Conservation (phyloP, 2,888 invertebrate genomes). For the Himalopsyche tibetana region DNA sequence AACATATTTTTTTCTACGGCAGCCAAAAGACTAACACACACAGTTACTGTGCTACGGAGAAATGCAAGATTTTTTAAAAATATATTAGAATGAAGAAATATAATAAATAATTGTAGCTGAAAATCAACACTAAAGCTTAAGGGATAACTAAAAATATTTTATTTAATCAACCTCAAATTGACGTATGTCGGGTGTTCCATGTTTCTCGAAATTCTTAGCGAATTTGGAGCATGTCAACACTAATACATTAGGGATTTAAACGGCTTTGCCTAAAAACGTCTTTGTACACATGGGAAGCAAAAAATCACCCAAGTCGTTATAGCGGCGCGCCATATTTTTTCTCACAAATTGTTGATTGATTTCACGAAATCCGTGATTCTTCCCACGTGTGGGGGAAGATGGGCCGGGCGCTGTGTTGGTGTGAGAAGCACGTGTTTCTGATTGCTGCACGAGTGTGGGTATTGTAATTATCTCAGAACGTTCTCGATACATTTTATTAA, state of each 20-base stretch:
- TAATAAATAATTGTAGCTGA: too few relatives aligned
- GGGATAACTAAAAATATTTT: too few relatives aligned
- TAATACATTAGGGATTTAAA: background rate
- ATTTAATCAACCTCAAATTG: background rate
- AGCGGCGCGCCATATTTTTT: constrained; percentile 28
- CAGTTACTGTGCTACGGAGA: too few relatives aligned
- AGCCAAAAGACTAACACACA: too few relatives aligned
- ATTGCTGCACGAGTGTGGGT: constrained; percentile 36
- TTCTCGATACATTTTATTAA: background rate
- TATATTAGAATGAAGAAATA: too few relatives aligned
- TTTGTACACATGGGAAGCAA: constrained; percentile 26
- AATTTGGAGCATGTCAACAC: background rate
- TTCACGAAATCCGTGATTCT: constrained; percentile 47
- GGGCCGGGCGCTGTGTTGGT: constrained; percentile 47
- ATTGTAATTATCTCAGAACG: background rate
- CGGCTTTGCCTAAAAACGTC: background rate
- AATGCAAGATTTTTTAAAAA: too few relatives aligned
- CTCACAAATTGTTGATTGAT: constrained; percentile 37
- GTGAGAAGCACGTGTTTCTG: constrained; percentile 52
- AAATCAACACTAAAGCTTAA: too few relatives aligned
- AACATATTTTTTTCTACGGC: too few relatives aligned
- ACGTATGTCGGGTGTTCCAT: background rate
- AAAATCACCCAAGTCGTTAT: background rate
- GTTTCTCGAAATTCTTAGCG: background rate
- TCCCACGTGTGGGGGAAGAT: constrained; percentile 50